These are phyloP conservation scores for Gambelia wislizenii DNA, from an alignment of 2,797 vertebrate genomes.

Conservation along the genomic window DNA sequence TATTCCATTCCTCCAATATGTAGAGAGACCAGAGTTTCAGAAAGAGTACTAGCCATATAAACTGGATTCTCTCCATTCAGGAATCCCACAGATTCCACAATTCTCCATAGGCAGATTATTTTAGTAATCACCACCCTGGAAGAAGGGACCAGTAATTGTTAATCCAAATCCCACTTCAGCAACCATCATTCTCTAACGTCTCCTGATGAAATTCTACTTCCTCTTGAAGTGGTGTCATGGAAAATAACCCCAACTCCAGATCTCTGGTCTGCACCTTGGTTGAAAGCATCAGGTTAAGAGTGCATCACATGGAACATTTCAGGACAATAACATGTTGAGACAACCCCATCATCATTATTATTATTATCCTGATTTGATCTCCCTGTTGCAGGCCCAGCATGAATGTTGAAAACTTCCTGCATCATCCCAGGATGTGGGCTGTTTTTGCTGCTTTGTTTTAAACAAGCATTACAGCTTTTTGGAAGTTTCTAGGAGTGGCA, in stretches of 20 bases:
- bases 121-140: neutral
- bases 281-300: neutral
- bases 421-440: too few species aligned
- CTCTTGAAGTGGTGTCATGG: neutral
- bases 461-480: too few species aligned
- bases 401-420: too few species aligned
- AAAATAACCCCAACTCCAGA: neutral
- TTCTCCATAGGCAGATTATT: neutral
- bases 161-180: neutral
- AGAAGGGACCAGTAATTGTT: neutral
- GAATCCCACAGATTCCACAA: neutral
- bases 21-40: neutral
- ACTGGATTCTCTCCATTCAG: neutral
- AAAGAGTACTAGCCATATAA: neutral
- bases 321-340: neutral
- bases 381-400: too few species aligned
- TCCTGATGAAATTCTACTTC: neutral
- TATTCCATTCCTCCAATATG: neutral
- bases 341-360: neutral
- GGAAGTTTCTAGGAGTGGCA: too few species aligned
- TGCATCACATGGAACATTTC: neutral
- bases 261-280: neutral
- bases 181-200: neutral
- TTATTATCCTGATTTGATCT: too few species aligned
- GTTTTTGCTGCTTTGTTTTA: too few species aligned